A percentile compares a stretch with the other conserved stretches of the same genome.
phyloP scores from a whole-genome alignment of 2,113 vertebrate genomes.

The Prolemur simus region DNA sequence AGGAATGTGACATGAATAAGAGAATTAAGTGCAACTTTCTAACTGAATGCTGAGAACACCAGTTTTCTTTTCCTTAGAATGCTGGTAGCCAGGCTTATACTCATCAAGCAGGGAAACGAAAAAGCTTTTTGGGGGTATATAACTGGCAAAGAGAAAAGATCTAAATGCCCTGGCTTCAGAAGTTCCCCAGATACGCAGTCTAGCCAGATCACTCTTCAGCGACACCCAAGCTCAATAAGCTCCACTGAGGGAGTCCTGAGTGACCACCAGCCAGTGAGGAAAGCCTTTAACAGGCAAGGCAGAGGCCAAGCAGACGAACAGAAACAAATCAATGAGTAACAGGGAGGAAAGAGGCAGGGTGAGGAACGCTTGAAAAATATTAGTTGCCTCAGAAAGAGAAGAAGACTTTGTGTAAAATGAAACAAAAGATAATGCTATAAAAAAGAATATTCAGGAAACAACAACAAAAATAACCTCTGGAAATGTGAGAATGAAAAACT shows the following conservation, averaged over 20 bases:
- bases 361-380: not conserved
- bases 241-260: not conserved
- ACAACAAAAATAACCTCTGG: not conserved
- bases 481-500: conserved; percentile 39
- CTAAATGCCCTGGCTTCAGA: not conserved
- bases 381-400: not conserved
- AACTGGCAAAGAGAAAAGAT: not conserved
- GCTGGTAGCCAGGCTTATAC: not conserved
- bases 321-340: not conserved
- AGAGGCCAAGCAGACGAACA: not conserved
- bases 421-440: not conserved
- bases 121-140: not conserved
- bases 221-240: not conserved
- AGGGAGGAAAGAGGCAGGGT: not conserved
- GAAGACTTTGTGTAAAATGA: not conserved
- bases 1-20: not conserved
- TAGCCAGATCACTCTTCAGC: not conserved
- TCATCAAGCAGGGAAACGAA: not conserved
- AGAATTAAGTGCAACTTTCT: not conserved
- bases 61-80: not conserved
- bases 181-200: not conserved
- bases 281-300: not conserved
- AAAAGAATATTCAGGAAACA: not conserved
- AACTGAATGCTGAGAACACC: not conserved
- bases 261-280: not conserved